phyloP scores from a whole-genome alignment of 2,797 vertebrate genomes.

The Falco columbarius region DNA sequence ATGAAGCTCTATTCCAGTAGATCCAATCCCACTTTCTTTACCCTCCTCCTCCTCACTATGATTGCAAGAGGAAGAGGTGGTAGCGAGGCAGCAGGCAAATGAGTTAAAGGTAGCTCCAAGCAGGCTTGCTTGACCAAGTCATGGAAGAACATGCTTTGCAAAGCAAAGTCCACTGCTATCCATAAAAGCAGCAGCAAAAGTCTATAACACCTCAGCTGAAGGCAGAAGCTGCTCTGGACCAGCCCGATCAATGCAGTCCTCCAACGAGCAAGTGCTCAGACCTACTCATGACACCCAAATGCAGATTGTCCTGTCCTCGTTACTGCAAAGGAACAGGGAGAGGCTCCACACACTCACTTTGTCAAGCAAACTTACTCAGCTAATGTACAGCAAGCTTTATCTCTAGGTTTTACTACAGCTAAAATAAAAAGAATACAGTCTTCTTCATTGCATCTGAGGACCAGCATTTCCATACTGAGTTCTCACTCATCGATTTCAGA shows the following conservation, averaged over 20 bases:
- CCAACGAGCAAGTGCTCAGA: neutral
- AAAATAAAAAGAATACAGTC: neutral
- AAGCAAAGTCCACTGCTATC: neutral
- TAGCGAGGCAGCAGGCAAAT: neutral
- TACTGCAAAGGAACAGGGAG: neutral
- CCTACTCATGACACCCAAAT: no score
- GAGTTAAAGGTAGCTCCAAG: neutral
- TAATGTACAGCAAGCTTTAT: neutral
- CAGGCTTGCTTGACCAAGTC: neutral
- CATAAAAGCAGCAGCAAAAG: neutral
- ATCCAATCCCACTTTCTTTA: neutral
- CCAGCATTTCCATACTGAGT: neutral
- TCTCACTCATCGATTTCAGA: neutral
- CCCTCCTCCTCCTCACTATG: neutral
- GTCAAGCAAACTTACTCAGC: neutral
- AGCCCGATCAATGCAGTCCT: fast-evolving
- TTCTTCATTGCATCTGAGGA: neutral
- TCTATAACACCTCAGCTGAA: neutral
- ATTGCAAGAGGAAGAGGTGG: neutral
- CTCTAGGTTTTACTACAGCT: neutral
- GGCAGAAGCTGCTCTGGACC: neutral
- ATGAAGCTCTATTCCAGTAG: neutral
- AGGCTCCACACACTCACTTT: neutral
- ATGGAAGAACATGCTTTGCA: neutral
- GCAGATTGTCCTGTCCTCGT: neutral